Conservation (phyloP, 1,140 invertebrate genomes). For the Aphelinus certus region DNA sequence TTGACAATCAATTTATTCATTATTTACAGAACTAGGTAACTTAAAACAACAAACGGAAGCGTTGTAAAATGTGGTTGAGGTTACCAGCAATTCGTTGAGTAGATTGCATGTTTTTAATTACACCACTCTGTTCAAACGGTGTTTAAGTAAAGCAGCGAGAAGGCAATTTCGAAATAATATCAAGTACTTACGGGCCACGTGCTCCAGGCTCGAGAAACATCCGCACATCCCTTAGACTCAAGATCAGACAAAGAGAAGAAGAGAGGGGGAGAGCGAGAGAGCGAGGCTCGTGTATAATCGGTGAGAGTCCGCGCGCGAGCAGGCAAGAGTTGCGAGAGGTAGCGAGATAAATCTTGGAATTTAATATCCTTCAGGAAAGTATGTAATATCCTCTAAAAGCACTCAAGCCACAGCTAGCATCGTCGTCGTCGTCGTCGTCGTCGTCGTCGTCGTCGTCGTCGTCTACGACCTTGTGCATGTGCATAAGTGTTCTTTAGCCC, state of each 20-base stretch:
- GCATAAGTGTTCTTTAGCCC: conserved; percentile 15
- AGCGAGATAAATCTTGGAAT: conserved; percentile 60
- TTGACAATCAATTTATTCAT: too few species aligned
- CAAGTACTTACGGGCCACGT: conserved; percentile 2
- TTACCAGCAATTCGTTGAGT: neutral
- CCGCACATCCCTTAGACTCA: neutral
- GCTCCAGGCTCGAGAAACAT: neutral
- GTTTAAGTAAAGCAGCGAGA: conserved; percentile 16
- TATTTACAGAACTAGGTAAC: too few species aligned
- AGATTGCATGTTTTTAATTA: conserved; percentile 16
- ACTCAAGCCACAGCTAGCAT: neutral
- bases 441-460: neutral
- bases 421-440: neutral
- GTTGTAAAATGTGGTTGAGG: too few species aligned
- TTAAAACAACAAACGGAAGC: too few species aligned
- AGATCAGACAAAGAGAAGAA: conserved; percentile 8
- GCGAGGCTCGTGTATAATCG: conserved; percentile 20
- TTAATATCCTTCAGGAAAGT: conserved; percentile 60
- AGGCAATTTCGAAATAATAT: conserved; percentile 31
- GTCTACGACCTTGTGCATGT: neutral
- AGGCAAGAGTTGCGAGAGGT: conserved; percentile 31
- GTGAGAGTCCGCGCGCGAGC: conserved; percentile 16
- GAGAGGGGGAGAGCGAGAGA: conserved; percentile 4
- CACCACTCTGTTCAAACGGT: neutral
- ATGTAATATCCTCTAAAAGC: conserved; percentile 60